Conservation (phyloP, 2,113 vertebrate species). For the Poicephalus gulielmi region DNA sequence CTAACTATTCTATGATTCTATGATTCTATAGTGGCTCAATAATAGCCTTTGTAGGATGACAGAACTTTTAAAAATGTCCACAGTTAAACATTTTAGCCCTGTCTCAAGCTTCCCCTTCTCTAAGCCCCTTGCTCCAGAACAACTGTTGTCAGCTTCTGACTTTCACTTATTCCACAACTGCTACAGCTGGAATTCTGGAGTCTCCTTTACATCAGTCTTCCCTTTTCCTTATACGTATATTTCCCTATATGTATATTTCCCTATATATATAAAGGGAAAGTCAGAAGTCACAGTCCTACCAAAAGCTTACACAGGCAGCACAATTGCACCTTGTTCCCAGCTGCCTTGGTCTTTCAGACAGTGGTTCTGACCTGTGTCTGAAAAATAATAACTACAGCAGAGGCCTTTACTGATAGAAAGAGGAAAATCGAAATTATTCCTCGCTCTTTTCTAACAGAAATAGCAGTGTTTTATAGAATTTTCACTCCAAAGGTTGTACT, state of each 20-base stretch:
- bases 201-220: not conserved
- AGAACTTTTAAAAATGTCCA: not conserved
- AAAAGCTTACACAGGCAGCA: not conserved
- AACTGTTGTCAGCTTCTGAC: not conserved
- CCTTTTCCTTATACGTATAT: not conserved
- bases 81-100: not conserved
- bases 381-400: not conserved
- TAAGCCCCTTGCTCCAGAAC: not conserved
- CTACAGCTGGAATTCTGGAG: not conserved
- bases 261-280: not conserved
- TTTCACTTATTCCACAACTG: not conserved
- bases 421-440: not conserved
- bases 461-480: not conserved
- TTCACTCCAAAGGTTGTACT: not conserved
- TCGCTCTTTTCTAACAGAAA: not conserved
- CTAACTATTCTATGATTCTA: too few species aligned
- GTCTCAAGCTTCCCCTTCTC: not conserved
- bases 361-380: rapidly evolving
- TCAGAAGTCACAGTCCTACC: not conserved
- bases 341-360: not conserved
- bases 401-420: not conserved
- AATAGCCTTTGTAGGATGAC: not conserved
- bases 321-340: rapidly evolving
- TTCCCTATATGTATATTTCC: not conserved
- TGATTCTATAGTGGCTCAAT: not conserved